These are phyloP conservation scores for Limnothrissa miodon DNA, from an alignment of 2,113 vertebrate genomes.

Conservation along the genomic window DNA sequence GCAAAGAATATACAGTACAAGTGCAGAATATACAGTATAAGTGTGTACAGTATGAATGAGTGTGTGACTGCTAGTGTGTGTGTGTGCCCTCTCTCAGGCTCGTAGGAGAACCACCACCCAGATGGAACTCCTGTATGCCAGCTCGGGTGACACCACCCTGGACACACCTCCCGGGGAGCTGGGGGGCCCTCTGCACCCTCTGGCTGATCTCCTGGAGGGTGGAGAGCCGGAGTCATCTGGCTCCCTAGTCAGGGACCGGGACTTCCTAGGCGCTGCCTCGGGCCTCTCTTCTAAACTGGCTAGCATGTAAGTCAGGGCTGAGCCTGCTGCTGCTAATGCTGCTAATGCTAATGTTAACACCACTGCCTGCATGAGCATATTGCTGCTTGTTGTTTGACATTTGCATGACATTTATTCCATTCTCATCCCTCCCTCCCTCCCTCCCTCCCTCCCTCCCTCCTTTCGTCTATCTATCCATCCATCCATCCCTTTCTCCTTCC, in stretches of 20 bases:
- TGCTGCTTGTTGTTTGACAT: constrained; percentile 31
- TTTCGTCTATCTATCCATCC: too few relatives aligned
- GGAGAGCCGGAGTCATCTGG: constrained; percentile 72
- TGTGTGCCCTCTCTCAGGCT: constrained; percentile 69
- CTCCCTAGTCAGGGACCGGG: constrained; percentile 81
- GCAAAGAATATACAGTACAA: too few relatives aligned
- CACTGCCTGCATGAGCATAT: constrained; percentile 40
- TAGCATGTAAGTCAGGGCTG: constrained; percentile 90
- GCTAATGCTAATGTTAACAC: constrained; percentile 22
- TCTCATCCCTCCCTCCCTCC: background rate
- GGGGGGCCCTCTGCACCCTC: constrained; percentile 66
- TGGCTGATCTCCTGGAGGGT: constrained; percentile 76
- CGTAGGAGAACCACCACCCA: constrained; percentile 93
- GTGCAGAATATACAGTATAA: too few relatives aligned
- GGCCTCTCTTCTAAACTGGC: constrained; percentile 89
- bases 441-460: too few relatives aligned
- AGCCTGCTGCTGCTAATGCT: constrained; percentile 32
- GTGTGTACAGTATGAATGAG: background rate
- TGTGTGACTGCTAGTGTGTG: background rate
- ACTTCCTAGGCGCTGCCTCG: constrained; percentile 74
- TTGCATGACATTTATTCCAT: constrained; percentile 4
- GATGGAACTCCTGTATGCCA: constrained; percentile 94
- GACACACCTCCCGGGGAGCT: constrained; percentile 73
- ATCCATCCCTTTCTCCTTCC: background rate
- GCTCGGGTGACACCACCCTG: constrained; percentile 77